Evolutionary conservation across 2,113 vertebrate genomes (phyloP).

Genomic region (Charina bottae): DNA sequence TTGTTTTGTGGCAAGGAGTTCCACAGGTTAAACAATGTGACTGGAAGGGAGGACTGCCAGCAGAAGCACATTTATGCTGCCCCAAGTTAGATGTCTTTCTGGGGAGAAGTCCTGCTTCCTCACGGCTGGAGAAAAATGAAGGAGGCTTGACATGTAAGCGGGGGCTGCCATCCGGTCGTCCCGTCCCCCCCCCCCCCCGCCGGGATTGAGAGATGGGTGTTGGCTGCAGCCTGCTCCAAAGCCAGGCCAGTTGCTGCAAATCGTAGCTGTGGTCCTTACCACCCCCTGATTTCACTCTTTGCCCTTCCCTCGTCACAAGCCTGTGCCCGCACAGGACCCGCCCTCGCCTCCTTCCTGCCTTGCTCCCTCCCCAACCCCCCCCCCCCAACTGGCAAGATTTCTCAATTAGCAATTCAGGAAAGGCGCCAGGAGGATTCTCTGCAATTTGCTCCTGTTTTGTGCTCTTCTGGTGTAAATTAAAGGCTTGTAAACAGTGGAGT

Average conservation of each 20-base stretch:
- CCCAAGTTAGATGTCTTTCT: not conserved
- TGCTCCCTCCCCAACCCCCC: not conserved
- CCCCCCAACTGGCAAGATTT: not conserved
- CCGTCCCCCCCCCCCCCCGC: not conserved
- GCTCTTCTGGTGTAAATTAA: slow-evolving; percentile 48
- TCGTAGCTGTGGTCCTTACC: not conserved
- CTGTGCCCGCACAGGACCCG: not conserved
- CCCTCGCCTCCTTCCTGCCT: not conserved
- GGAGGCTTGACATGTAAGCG: not conserved
- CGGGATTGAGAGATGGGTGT: too few relatives aligned
- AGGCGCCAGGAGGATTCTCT: slow-evolving; percentile 51
- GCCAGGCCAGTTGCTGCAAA: not conserved
- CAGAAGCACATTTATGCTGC: not conserved
- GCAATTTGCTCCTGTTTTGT: slow-evolving; percentile 40
- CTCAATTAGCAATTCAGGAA: slow-evolving; percentile 36
- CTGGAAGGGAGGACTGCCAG: not conserved
- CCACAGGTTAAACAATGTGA: not conserved
- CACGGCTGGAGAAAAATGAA: not conserved
- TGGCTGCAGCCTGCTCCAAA: too few relatives aligned
- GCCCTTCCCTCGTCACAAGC: rapidly evolving
- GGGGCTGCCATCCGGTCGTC: not conserved
- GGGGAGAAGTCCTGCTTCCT: not conserved
- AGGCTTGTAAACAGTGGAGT: slow-evolving; percentile 40
- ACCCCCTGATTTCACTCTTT: not conserved
- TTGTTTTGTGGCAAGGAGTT: not conserved